phyloP scores from a whole-genome alignment of 2,113 vertebrate genomes.

The Pollimyrus isidori region DNA sequence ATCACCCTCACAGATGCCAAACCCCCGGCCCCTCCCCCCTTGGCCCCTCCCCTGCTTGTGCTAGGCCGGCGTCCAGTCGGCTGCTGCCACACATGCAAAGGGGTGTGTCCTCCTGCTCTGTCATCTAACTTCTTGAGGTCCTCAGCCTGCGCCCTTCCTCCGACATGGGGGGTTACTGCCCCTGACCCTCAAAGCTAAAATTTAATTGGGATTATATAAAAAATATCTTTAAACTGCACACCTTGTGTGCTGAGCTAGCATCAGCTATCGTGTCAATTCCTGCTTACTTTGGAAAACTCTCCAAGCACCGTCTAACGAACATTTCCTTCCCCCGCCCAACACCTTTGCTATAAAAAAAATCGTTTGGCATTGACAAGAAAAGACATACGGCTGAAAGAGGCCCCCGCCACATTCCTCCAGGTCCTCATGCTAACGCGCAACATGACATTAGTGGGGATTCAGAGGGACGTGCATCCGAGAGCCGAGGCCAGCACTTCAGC shows the following conservation, averaged over 20 bases:
- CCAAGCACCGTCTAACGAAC: not conserved
- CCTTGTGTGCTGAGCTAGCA: not conserved
- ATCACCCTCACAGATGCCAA: not conserved
- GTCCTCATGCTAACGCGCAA: conserved; percentile 78
- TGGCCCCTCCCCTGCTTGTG: not conserved
- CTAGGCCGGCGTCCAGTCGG: not conserved
- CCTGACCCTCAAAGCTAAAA: not conserved
- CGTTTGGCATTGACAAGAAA: conserved; percentile 59
- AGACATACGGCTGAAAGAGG: conserved; percentile 73
- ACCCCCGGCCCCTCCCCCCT: not conserved
- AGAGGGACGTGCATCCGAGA: conserved; percentile 59
- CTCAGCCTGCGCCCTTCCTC: not conserved
- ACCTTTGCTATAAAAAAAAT: conserved; percentile 55
- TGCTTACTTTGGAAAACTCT: not conserved
- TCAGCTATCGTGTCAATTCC: not conserved
- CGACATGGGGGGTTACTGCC: not conserved
- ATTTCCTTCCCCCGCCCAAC: not conserved
- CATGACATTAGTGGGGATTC: conserved; percentile 57
- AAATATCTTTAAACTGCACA: not conserved
- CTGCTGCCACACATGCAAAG: not conserved
- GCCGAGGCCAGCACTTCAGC: conserved; percentile 54
- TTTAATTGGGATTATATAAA: not conserved
- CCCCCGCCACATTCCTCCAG: conserved; percentile 72
- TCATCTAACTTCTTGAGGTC: not conserved
- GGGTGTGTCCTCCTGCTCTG: not conserved